Evolutionary conservation across 2,113 vertebrate genomes (phyloP).

Genomic region (Azemiops feae): DNA sequence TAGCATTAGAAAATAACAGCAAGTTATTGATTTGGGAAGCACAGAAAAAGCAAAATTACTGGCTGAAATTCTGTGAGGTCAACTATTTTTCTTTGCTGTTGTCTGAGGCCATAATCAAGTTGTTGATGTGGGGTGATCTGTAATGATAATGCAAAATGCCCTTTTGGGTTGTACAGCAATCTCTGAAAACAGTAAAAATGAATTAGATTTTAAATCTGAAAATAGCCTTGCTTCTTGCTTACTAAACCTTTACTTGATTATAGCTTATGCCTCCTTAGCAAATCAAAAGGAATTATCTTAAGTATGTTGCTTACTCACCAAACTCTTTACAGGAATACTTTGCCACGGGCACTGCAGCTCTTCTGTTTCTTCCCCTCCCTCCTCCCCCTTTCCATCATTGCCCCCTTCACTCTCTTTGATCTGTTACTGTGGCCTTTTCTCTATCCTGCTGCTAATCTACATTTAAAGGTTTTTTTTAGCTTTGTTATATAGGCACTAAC

Average conservation of each 20-base stretch:
- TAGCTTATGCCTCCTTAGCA: conserved; percentile 68
- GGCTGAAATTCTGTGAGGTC: conserved; percentile 12
- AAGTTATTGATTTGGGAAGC: conserved; percentile 20
- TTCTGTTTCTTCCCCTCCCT: not conserved
- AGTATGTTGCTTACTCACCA: conserved; percentile 69
- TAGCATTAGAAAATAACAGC: conserved; percentile 10
- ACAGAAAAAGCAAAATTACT: not conserved
- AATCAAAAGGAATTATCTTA: conserved; percentile 69
- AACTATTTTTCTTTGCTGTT: conserved; percentile 3
- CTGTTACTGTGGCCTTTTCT: conserved; percentile 61
- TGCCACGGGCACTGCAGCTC: conserved; percentile 55
- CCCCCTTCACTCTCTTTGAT: conserved; percentile 63
- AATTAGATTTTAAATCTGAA: conserved; percentile 44
- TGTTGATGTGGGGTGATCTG: conserved; percentile 18
- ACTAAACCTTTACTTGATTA: conserved; percentile 65
- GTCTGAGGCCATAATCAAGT: not conserved
- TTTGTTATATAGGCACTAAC: conserved; percentile 41
- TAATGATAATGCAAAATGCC: conserved; percentile 29
- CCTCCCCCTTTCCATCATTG: conserved; percentile 5
- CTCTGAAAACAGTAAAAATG: conserved; percentile 31
- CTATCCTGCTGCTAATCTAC: conserved; percentile 68
- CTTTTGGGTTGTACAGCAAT: conserved; percentile 20
- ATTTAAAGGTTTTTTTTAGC: conserved; percentile 64
- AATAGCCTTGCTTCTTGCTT: conserved; percentile 27
- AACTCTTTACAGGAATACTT: conserved; percentile 73